Percentiles rank a stretch among this genome's conserved stretches.
phyloP scores from a whole-genome alignment of 1,140 invertebrate genomes.

The Archivesica marissinica region DNA sequence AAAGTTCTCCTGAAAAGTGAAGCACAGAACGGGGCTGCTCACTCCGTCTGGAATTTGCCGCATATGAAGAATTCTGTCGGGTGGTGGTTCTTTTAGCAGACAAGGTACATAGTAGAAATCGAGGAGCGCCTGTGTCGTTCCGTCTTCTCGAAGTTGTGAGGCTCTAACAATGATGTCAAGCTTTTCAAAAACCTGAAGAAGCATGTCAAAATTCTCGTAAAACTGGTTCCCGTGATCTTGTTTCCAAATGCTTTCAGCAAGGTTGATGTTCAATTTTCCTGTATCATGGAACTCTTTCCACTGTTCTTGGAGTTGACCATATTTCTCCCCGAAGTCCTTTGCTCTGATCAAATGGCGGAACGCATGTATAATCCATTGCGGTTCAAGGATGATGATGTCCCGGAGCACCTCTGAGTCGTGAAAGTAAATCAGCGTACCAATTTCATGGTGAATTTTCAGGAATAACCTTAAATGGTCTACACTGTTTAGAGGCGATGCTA shows the following conservation, averaged over 20 bases:
- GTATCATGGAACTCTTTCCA: slow-evolving; percentile 40
- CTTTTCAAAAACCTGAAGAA: slow-evolving; percentile 33
- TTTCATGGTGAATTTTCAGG: slow-evolving; percentile 26
- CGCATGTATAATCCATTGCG: slow-evolving; percentile 44
- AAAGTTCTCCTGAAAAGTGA: slow-evolving; percentile 39
- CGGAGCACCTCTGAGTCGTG: neutral
- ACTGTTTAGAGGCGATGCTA: slow-evolving; percentile 5
- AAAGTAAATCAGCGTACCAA: slow-evolving; percentile 26
- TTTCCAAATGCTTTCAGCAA: slow-evolving; percentile 49
- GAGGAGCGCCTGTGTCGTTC: neutral
- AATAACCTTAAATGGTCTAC: slow-evolving; percentile 35
- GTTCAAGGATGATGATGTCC: slow-evolving; percentile 48
- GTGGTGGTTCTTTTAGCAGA: slow-evolving; percentile 28
- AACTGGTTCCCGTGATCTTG: slow-evolving; percentile 26
- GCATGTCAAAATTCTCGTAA: slow-evolving; percentile 40
- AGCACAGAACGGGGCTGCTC: slow-evolving; percentile 23
- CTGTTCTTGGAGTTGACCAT: slow-evolving; percentile 20
- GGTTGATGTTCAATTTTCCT: neutral
- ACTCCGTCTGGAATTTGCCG: neutral
- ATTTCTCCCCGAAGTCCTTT: slow-evolving; percentile 37
- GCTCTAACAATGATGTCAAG: slow-evolving; percentile 51
- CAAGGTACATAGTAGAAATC: slow-evolving; percentile 45
- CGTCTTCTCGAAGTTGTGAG: slow-evolving; percentile 11
- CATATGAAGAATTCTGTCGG: neutral
- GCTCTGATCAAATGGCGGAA: slow-evolving; percentile 40